Evolutionary conservation across 1,140 invertebrate genomes (phyloP).

Genomic region (Drosophila rhopaloa): DNA sequence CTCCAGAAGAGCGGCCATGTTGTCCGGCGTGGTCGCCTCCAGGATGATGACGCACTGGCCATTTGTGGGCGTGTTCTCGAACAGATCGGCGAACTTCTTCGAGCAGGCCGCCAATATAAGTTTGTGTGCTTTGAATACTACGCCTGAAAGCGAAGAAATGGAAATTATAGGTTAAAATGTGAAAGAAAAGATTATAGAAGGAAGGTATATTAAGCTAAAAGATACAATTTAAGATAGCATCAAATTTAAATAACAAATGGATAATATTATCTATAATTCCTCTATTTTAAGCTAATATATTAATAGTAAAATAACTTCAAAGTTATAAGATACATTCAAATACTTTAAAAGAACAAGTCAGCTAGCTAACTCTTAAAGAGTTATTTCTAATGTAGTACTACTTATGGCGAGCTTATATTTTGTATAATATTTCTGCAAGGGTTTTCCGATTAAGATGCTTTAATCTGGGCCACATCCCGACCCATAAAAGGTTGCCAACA

Average conservation of each 20-base stretch:
- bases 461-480: background rate
- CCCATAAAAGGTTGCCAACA: slow-evolving; percentile 57
- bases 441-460: slow-evolving; percentile 39
- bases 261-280: no score
- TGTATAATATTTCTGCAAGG: no score
- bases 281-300: no score
- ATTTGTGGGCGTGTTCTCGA: slow-evolving; percentile 94
- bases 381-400: background rate
- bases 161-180: background rate
- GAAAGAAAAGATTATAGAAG: no score
- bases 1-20: slow-evolving; percentile 95
- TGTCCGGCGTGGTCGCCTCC: slow-evolving; percentile 93
- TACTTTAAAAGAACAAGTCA: no score
- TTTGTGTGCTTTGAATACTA: slow-evolving; percentile 95
- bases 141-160: slow-evolving; percentile 87
- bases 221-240: no score
- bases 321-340: no score
- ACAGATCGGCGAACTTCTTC: slow-evolving; percentile 96
- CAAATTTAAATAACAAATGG: no score
- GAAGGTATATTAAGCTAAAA: no score
- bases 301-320: no score
- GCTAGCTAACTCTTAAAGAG: no score
- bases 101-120: slow-evolving; percentile 96
- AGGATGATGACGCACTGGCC: slow-evolving; percentile 93
- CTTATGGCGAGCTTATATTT: background rate